Base-by-base conservation (phyloP, 2,113 vertebrate species). In the Atrichornis clamosus region DNA sequence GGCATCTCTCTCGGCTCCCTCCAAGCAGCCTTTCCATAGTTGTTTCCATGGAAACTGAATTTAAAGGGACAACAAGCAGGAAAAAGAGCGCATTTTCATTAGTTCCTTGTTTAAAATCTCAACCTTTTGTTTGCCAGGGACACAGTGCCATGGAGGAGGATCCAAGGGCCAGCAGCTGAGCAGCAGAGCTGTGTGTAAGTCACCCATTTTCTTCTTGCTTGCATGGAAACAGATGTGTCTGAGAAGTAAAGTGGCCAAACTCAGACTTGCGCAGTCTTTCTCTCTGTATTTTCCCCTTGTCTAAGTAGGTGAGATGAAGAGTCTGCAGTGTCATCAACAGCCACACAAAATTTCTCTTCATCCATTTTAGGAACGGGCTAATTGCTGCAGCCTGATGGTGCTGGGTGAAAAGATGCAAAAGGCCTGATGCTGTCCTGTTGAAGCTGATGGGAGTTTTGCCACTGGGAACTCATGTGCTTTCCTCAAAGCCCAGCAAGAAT, bases 11-110 rank as follows among this genome's bases (percentile, higher is more conserved):
- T 84, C 39, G 50, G 10, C 65, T 93, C 73, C 35, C 74, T 94
- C 46, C 63, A 90, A 67, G 75, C 75, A 92, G 90, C 63, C 67
- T 94, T 72, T 94, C 67, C 67, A 56, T 76, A 72, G 33, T 52
- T 0, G 93, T 97, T 96, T 93, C 96, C 89, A 93, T 89, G 91
- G 96, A 90, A 96, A 97, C 93, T 44, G 84, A 50, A 91, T 92
- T 95, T 92, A 84, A 90, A 93, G 84, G 56, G 69, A 84, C 91
- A 89, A 78, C 60, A 83, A 89, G 76, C 68, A 89, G 80, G 84
- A 55, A 90, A 90, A 93, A 74, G 19, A 84, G 64, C 3, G 9
- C 78, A 59, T 96, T 95, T 90, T 95, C 86, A 92, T 92, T 95
- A 95, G 90, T 93, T 93, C 44, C 52, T 92, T 56, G 49, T 95